Conservation (phyloP, 1,140 invertebrate genomes). For the Drosophila erecta region DNA sequence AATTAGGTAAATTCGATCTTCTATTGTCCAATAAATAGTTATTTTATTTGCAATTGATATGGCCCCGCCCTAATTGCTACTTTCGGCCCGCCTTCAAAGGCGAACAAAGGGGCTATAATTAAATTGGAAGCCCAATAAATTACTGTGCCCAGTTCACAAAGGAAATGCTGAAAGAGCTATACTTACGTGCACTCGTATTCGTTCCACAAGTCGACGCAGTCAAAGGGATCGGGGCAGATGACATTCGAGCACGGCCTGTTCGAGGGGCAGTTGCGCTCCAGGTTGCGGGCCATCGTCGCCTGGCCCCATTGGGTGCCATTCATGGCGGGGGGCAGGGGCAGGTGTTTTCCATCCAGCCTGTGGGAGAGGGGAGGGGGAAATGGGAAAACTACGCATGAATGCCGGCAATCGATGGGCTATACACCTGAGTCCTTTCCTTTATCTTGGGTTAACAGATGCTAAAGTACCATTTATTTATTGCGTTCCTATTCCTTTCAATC, state of each 20-base stretch:
- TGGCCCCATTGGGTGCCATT: constrained; percentile 88
- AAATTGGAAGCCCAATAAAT: constrained; percentile 4
- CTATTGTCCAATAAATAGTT: background rate
- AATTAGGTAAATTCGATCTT: background rate
- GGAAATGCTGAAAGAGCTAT: background rate
- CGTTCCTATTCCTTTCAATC: no score
- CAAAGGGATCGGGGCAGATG: constrained; percentile 87
- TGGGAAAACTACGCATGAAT: constrained; percentile 27
- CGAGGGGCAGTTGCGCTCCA: constrained; percentile 86
- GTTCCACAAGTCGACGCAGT: constrained; percentile 89
- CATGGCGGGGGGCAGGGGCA: constrained; percentile 88
- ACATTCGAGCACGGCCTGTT: constrained; percentile 88
- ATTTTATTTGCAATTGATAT: background rate
- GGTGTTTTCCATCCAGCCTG: constrained; percentile 87
- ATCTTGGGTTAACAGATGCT: background rate
- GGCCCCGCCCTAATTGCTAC: constrained; percentile 1
- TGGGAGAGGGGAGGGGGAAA: constrained; percentile 66
- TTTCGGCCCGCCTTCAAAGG: background rate
- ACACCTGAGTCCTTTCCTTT: background rate
- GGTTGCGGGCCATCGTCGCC: constrained; percentile 86
- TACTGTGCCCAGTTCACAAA: constrained; percentile 1
- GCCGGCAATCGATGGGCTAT: background rate
- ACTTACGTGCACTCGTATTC: constrained; percentile 89
- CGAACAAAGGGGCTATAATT: background rate
- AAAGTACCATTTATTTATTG: no score